These are phyloP conservation scores for Ispidina picta DNA, from an alignment of 2,797 vertebrate genomes.

Conservation along the genomic window DNA sequence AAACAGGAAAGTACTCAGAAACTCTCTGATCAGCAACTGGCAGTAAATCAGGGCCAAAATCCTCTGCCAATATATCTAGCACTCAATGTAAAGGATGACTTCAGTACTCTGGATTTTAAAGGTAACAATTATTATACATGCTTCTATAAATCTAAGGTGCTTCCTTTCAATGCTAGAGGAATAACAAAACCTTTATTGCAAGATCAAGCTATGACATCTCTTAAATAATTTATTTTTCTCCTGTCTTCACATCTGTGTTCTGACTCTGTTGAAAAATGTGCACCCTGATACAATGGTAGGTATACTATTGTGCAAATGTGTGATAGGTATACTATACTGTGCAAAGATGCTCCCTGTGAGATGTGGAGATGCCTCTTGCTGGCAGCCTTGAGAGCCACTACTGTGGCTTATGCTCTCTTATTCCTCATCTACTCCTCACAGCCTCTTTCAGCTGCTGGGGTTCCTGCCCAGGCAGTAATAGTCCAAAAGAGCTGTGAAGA, in stretches of 20 bases:
- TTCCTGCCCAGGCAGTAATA: not conserved
- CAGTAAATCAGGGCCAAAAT: slow-evolving; percentile 76
- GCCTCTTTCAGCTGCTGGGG: not conserved
- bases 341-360: not conserved
- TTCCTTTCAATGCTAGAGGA: not conserved
- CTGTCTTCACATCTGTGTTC: not conserved
- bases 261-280: not conserved
- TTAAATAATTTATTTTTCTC: not conserved
- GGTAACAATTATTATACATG: slow-evolving; percentile 52
- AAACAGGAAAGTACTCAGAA: slow-evolving; percentile 72
- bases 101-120: slow-evolving; percentile 78
- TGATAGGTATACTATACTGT: not conserved
- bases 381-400: not conserved
- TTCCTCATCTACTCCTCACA: not conserved
- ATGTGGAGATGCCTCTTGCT: not conserved
- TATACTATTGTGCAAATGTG: not conserved
- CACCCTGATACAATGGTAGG: not conserved
- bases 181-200: not conserved
- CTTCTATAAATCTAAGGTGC: not conserved
- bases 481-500: not conserved
- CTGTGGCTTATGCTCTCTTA: not conserved
- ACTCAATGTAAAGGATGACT: slow-evolving; percentile 72
- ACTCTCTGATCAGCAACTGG: slow-evolving; percentile 79
- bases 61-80: slow-evolving; percentile 79
- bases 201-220: not conserved